phyloP scores from a whole-genome alignment of 92 coral and sea anemone genomes.

The Bergia puertoricense region DNA sequence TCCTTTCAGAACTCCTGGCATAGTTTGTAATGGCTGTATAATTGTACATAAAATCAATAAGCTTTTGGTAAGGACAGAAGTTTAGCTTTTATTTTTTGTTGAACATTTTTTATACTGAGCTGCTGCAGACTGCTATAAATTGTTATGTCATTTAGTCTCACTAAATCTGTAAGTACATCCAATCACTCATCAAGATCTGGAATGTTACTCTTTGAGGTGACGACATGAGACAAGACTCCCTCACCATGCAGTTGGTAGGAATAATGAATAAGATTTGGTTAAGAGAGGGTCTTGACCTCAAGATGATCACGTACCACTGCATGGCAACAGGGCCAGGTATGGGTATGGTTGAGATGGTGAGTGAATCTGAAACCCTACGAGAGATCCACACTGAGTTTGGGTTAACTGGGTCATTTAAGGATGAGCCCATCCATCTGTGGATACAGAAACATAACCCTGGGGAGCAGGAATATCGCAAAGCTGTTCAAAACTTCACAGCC shows the following conservation, averaged over 20 bases:
- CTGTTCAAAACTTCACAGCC: slow-evolving; percentile 95
- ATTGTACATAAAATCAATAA: too few species aligned
- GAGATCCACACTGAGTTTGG: slow-evolving; percentile 98
- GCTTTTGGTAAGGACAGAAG: too few species aligned
- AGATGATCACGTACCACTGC: slow-evolving; percentile 94
- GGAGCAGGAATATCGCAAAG: slow-evolving; percentile 85
- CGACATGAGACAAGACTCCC: slow-evolving; percentile 94
- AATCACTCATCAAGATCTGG: neutral
- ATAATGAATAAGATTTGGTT: slow-evolving; percentile 98
- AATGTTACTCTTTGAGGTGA: slow-evolving; percentile 53
- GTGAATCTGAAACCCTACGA: slow-evolving; percentile 83
- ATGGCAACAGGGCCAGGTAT: slow-evolving; percentile 93
- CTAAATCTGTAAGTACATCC: neutral
- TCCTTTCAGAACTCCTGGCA: too few species aligned
- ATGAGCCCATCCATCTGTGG: slow-evolving; percentile 95
- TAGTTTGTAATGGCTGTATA: too few species aligned
- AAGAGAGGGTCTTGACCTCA: slow-evolving; percentile 94
- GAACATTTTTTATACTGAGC: too few species aligned
- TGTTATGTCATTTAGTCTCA: too few species aligned
- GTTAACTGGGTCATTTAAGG: slow-evolving; percentile 93
- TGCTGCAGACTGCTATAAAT: too few species aligned
- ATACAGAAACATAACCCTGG: slow-evolving; percentile 90
- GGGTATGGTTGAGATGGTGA: slow-evolving; percentile 97
- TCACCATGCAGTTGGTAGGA: slow-evolving; percentile 97
- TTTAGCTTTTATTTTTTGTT: too few species aligned